A percentile compares a stretch with the other conserved stretches of the same genome.
These are phyloP conservation scores for Listronotus oregonensis DNA, from an alignment of 1,140 invertebrate genomes.

Conservation along the genomic window DNA sequence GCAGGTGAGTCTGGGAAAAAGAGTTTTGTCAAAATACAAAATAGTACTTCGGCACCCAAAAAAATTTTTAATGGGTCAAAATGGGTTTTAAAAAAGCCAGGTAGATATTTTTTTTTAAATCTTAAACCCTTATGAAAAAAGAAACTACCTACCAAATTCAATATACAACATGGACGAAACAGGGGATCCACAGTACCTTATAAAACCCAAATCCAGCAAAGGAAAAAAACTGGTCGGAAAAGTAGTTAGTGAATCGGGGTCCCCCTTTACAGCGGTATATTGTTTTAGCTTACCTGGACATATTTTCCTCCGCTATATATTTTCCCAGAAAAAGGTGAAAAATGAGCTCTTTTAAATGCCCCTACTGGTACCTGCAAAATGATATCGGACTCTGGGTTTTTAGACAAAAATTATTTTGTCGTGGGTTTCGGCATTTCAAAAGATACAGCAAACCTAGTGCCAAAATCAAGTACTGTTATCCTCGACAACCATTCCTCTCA, in stretches of 20 bases:
- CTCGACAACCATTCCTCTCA: too few species aligned
- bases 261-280: too few species aligned
- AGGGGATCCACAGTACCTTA: slow-evolving; percentile 55
- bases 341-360: too few species aligned
- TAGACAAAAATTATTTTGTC: too few species aligned
- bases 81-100: slow-evolving; percentile 55
- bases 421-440: too few species aligned
- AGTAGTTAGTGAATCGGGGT: slow-evolving; percentile 53
- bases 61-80: slow-evolving; percentile 51
- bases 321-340: too few species aligned
- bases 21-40: slow-evolving; percentile 47
- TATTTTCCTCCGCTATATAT: too few species aligned
- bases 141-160: slow-evolving; percentile 48
- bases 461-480: too few species aligned
- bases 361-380: too few species aligned
- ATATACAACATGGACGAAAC: slow-evolving; percentile 58
- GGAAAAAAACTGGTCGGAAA: slow-evolving; percentile 53
- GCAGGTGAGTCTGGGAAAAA: slow-evolving; percentile 54
- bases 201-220: slow-evolving; percentile 52
- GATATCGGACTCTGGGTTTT: too few species aligned
- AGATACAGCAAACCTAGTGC: too few species aligned
- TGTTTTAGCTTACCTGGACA: too few species aligned
- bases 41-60: slow-evolving; percentile 48
- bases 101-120: slow-evolving; percentile 52
- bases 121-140: slow-evolving; percentile 30